Base-by-base conservation (phyloP, 2,797 vertebrate species). In the Chaetodon trifasciatus region DNA sequence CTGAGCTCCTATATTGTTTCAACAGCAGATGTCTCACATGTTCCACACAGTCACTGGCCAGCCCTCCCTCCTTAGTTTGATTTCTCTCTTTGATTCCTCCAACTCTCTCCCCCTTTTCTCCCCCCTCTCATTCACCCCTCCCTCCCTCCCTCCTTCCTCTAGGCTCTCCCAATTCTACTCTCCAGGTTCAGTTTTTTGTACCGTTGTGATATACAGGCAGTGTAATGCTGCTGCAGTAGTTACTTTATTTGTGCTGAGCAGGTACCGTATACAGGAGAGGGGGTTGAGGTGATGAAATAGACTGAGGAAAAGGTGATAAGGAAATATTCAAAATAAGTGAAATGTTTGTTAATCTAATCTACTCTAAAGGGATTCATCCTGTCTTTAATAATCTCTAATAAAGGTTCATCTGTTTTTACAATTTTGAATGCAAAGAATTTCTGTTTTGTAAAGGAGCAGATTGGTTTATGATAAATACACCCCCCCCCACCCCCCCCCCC, bases 1-100 rank as follows among this genome's bases (percentile, higher is more conserved):
- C 46, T 63, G 35, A 68, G 80, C 76, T 67, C 47, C 67, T 78
- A 5, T 71, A 32, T 82, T 73, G 80, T 89, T 80, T 86, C 47
- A 61, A 77, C 82, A 88, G 85, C 84, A 90, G 86, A 91, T 86
- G 90, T 91, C 82, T 90, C 90, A 79, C 89, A 76, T 74, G 86
- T 70, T 86, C 73, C 76, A 57, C 74, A 57, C 76, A 71, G 24
- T 57, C n/a, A 6, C 52, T 24, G 52, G 60, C 49, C 58, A 58
- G 53, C 53, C 23, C 11, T 44, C 66, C 42, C 71, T 53, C 50
- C 23, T 47, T 62, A 15, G 42, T 35, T 39, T 37, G 46, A 12
- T 77, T 63, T 55, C 56, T 64, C 42, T 40, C 57, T 62, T 67
- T 37, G 40, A 61, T 63, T 62, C 39, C 28, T 40, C 70, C n/a